A percentile compares a stretch with the other conserved stretches of the same genome.
phyloP scores from a whole-genome alignment of 1,140 invertebrate genomes.

The Drosophila azteca region DNA sequence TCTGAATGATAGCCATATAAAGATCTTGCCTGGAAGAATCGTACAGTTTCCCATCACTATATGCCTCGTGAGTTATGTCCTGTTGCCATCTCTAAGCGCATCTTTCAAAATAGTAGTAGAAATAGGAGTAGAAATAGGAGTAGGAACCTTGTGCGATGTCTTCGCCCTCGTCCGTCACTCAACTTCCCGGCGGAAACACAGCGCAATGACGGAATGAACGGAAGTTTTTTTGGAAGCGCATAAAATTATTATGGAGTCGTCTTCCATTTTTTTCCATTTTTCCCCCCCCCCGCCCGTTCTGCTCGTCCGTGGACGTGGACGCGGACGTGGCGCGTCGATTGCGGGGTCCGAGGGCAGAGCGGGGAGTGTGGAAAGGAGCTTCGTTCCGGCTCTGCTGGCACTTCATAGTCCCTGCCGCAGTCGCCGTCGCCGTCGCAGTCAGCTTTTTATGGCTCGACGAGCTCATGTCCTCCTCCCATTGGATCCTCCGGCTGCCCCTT shows the following conservation, averaged over 20 bases:
- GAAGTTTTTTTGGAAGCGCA: slow-evolving; percentile 82
- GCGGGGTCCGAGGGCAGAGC: slow-evolving; percentile 32
- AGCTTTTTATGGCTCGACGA: slow-evolving; percentile 55
- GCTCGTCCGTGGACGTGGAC: not conserved
- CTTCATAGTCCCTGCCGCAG: slow-evolving; percentile 54
- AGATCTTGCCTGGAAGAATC: no score
- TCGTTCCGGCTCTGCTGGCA: slow-evolving; percentile 40
- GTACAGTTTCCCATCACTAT: no score
- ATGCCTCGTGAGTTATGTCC: not conserved
- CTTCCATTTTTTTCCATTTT: slow-evolving; percentile 41
- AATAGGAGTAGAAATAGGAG: no score
- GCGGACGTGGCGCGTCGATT: slow-evolving; percentile 68
- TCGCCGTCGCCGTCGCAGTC: slow-evolving; percentile 38
- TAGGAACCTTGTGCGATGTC: slow-evolving; percentile 42
- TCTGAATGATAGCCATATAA: no score
- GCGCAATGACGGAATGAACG: slow-evolving; percentile 76
- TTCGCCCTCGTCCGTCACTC: slow-evolving; percentile 42
- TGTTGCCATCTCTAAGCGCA: slow-evolving; percentile 11
- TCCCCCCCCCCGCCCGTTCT: slow-evolving; percentile 11
- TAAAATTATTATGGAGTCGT: slow-evolving; percentile 81
- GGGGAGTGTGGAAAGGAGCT: slow-evolving; percentile 22
- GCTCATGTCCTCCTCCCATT: slow-evolving; percentile 14
- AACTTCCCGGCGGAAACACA: slow-evolving; percentile 67
- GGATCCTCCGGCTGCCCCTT: no score
- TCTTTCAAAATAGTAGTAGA: not conserved